These are phyloP conservation scores for Heterotis niloticus DNA, from an alignment of 2,113 vertebrate genomes.

Conservation along the genomic window DNA sequence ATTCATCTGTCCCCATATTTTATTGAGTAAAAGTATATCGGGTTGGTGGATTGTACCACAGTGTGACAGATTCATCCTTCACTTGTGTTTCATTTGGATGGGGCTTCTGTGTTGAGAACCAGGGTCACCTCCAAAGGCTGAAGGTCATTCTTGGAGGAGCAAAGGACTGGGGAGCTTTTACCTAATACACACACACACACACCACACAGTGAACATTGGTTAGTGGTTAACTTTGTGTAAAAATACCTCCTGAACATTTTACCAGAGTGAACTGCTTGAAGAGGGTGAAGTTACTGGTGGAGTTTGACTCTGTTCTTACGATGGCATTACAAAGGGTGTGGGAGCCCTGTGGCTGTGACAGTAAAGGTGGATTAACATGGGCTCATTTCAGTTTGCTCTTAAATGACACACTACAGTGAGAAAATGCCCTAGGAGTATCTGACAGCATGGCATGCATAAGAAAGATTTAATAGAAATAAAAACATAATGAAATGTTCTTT, in stretches of 20 bases:
- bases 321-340: too few relatives aligned
- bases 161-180: neutral
- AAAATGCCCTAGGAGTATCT: neutral
- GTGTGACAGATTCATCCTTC: neutral
- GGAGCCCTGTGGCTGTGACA: neutral
- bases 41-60: neutral
- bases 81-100: constrained; percentile 26
- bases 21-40: neutral
- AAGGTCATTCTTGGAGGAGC: constrained; percentile 36
- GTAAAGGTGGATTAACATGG: neutral
- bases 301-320: too few relatives aligned
- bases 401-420: constrained; percentile 1
- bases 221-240: too few relatives aligned
- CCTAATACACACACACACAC: neutral
- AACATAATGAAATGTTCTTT: neutral
- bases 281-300: too few relatives aligned
- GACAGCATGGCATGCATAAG: neutral
- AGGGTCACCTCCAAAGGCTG: constrained; percentile 50
- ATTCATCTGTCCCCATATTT: neutral
- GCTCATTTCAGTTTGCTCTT: neutral
- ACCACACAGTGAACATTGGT: too few relatives aligned
- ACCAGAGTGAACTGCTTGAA: too few relatives aligned
- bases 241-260: neutral
- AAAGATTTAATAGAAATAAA: neutral
- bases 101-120: constrained; percentile 43